Evolutionary conservation across 1,140 invertebrate genomes (phyloP).

Genomic region (Bathynomus jamesi): DNA sequence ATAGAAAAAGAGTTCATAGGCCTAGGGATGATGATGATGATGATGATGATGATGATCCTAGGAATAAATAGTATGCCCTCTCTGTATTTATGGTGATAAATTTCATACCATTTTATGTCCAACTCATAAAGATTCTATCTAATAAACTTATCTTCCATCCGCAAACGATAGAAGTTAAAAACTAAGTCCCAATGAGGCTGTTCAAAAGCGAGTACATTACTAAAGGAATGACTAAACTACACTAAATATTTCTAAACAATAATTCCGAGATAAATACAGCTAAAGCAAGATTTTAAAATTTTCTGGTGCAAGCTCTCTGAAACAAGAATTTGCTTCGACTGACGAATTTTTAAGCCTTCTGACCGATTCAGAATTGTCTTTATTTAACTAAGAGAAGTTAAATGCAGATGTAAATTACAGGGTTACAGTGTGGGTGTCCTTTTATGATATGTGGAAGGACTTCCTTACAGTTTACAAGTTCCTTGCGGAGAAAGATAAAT

Average conservation of each 20-base stretch:
- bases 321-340: not conserved
- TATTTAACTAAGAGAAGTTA: not conserved
- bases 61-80: not conserved
- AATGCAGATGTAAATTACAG: not conserved
- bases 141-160: not conserved
- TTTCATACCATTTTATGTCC: not conserved
- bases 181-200: not conserved
- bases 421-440: not conserved
- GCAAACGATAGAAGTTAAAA: not conserved
- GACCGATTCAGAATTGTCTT: not conserved
- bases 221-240: not conserved
- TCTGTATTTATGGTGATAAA: not conserved
- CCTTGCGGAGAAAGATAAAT: not conserved
- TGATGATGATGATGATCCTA: no score
- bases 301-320: not conserved
- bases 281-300: not conserved
- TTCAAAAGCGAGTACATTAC: not conserved
- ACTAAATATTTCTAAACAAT: no score
- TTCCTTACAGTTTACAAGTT: not conserved
- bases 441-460: not conserved
- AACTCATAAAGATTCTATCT: not conserved
- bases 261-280: no score
- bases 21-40: not conserved
- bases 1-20: not conserved
- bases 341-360: not conserved